Base-by-base conservation (phyloP, 2,113 vertebrate genomes). In the Donacobius atricapilla region DNA sequence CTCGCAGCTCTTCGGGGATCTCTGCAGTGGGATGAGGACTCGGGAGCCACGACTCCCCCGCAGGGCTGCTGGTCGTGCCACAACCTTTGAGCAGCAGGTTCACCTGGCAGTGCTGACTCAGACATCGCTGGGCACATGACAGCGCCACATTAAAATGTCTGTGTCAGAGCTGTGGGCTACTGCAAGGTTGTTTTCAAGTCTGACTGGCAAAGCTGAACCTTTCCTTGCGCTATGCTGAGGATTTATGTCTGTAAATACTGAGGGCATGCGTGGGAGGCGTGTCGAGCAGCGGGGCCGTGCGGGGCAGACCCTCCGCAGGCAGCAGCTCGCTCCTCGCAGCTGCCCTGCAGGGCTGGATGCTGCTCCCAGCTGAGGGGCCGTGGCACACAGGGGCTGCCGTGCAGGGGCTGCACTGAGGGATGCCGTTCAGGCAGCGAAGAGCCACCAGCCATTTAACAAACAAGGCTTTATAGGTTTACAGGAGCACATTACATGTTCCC, bases 21-120 rank as follows among this genome's bases (percentile, higher is more conserved):
- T 11, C 11, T 18, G 11, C 6, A 11, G 54, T 0, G 1, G 21
- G 27, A 8, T 6, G 71, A 33, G 51, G n/a, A 22, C 10, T 10
- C 2, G 3, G 53, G 64, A 45, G 44, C 50, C 65, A 0, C 11
- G 6, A 24, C 9, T n/a, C 3, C 2, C 0, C 35, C 2, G 1
- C 19, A 20, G 73, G 64, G 48, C 56, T 72, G 13, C 6, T 30
- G 70, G 57, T 15, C 0, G 0, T 37, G 30, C 35, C 13, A 9
- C 44, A 16, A 5, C 47, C 40, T 39, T 11, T 39, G 47, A 20
- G 6, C 30, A 21, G 42, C 20, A 44, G 19, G 7, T 22, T 70
- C 7, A 3, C 2, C 0, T 21, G 66, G 53, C 57, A 47, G 19
- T 24, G 91, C 91, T 47, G 76, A 18, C 25, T 24, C 79, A 4